Evolutionary conservation across 2,113 vertebrate species (phyloP).

Genomic region (Labeo rohita): DNA sequence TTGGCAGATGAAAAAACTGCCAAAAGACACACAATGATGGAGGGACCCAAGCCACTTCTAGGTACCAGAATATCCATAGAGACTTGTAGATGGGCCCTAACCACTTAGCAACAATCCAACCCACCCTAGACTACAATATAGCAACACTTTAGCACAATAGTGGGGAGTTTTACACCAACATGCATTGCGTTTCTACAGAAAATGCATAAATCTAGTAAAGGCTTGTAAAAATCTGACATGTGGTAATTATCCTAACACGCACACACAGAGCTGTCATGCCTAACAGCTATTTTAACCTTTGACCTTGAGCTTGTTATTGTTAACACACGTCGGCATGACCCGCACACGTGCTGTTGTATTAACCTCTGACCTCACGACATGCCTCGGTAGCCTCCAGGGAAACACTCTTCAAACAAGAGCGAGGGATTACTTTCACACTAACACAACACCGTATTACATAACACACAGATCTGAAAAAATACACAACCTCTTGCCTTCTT

Average conservation of each 20-base stretch:
- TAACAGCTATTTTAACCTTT: slow-evolving; percentile 56
- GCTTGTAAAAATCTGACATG: slow-evolving; percentile 7
- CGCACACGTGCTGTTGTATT: slow-evolving; percentile 42
- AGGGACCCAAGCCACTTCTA: not conserved
- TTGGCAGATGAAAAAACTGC: not conserved
- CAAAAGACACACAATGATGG: not conserved
- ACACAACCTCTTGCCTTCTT: not conserved
- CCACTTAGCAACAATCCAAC: not conserved
- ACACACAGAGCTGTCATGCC: slow-evolving; percentile 44
- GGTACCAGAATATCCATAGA: not conserved
- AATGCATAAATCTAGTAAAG: not conserved
- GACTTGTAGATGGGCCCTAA: not conserved
- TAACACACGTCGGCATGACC: slow-evolving; percentile 40
- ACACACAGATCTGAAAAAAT: not conserved
- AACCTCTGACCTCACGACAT: slow-evolving; percentile 53
- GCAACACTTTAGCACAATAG: not conserved
- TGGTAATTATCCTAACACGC: not conserved
- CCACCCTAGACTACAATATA: not conserved
- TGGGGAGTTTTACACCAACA: not conserved
- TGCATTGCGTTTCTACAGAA: not conserved
- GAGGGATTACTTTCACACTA: slow-evolving; percentile 30
- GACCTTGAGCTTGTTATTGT: slow-evolving; percentile 51
- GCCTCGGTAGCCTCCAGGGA: slow-evolving; percentile 32
- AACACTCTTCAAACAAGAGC: slow-evolving; percentile 38
- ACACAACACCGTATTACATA: not conserved